These are phyloP conservation scores for Silurus asotus DNA, from an alignment of 2,113 vertebrate genomes.

Conservation along the genomic window DNA sequence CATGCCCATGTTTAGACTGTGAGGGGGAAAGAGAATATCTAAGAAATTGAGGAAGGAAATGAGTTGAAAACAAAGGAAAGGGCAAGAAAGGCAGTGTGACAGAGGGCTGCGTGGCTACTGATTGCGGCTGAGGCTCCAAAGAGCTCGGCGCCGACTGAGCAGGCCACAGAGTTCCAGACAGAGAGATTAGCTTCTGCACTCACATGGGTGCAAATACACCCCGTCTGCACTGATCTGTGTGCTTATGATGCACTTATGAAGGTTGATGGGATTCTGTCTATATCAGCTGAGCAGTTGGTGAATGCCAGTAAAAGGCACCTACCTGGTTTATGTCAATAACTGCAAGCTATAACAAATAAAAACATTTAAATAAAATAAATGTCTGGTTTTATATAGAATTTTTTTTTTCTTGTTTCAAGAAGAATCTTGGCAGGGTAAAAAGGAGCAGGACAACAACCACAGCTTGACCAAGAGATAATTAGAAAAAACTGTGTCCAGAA, in stretches of 20 bases:
- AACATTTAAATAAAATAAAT: too few relatives aligned
- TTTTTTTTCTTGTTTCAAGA: not conserved
- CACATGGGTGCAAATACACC: constrained; percentile 28
- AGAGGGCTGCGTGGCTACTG: constrained; percentile 60
- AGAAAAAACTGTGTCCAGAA: not conserved
- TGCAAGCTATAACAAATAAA: not conserved
- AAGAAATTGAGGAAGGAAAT: constrained; percentile 77
- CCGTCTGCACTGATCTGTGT: constrained; percentile 29
- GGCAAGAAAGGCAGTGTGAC: constrained; percentile 69
- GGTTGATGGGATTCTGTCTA: constrained; percentile 36
- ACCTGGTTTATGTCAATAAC: not conserved
- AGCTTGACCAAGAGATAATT: constrained; percentile 32
- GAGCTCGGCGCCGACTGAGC: constrained; percentile 65
- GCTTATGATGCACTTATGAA: constrained; percentile 41
- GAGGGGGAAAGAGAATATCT: constrained; percentile 62
- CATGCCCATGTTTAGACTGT: constrained; percentile 71
- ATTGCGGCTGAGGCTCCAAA: constrained; percentile 57
- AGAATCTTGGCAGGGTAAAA: constrained; percentile 2
- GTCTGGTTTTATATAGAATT: not conserved
- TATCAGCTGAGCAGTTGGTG: not conserved
- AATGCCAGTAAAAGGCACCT: not conserved
- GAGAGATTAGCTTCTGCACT: constrained; percentile 48
- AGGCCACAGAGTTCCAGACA: constrained; percentile 62
- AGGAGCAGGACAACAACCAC: not conserved
- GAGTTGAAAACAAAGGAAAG: constrained; percentile 74